Base-by-base conservation (phyloP, 1,140 invertebrate genomes). In the Lycorma delicatula region DNA sequence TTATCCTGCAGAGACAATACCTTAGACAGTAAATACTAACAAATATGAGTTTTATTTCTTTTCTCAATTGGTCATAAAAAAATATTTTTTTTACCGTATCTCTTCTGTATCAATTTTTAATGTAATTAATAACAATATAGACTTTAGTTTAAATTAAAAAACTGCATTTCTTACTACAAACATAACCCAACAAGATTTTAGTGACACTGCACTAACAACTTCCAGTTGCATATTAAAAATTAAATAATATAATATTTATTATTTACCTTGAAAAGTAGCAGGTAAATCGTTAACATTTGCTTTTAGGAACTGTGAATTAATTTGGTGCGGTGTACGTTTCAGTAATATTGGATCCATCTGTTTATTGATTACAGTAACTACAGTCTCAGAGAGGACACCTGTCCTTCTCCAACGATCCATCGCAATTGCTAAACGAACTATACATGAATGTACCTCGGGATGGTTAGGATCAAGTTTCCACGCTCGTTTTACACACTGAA, bases 401-500 rank as follows among this genome's bases (percentile, higher is more conserved):
- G 63, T 69, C 22, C 64, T 56, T 57, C 64, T 67, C 52, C 61
- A 50, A 2, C 29, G 27, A 20, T 51, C 20, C 22, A 60, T 49
- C 23, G 55, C 46, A 54, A 70, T 59, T 55, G 61, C 66, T 38
- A 67, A 74, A 44, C 85, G 80, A 51, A 93, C 80, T 34, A 93
- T 71, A 70, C 89, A 93, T 65, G 83, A 81, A 74, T 95, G 92
- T 26, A 97, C 75, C 63, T 86, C 81, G 16, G 89, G 86, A 77
- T 94, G 80, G 1, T 77, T 74, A 2, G 81, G 70, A 67, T 90
- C 81, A 55, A 95, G 67, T 31, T 78, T 78, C 69, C 84, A 80
- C 46, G 92, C 91, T 44, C 93, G 80, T 72, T 91, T 94, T 66
- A 97, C 81, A 61, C 89, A 91, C 74, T 93, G 89, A 51, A 93